Conservation (phyloP, 2,113 vertebrate species). For the Notothenia coriiceps region DNA sequence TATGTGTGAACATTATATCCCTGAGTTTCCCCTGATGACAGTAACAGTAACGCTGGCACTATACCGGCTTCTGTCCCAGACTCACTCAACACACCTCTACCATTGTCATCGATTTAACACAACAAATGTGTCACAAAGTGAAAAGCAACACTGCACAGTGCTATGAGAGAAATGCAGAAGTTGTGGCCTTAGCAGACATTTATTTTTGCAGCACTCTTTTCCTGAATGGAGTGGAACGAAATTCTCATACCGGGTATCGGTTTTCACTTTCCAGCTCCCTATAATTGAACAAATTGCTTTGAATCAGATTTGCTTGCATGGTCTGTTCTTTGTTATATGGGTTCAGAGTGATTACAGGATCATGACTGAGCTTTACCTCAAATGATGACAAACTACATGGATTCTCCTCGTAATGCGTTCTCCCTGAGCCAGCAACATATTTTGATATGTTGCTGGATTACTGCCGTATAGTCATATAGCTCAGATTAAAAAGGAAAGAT, state of each 20-base stretch:
- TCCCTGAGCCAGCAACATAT: conserved; percentile 24
- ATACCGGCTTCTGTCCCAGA: not conserved
- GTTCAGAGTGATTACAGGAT: conserved; percentile 71
- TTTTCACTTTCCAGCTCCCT: conserved; percentile 77
- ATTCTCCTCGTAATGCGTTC: conserved; percentile 54
- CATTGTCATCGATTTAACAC: not conserved
- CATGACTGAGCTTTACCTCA: conserved; percentile 63
- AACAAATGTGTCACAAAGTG: conserved; percentile 20
- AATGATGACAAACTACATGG: conserved; percentile 75
- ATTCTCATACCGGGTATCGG: conserved; percentile 71
- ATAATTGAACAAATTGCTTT: conserved; percentile 82
- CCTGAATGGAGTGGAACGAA: conserved; percentile 69
- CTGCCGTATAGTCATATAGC: conserved; percentile 3
- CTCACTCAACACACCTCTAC: not conserved
- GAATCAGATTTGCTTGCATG: conserved; percentile 76
- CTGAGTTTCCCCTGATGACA: not conserved
- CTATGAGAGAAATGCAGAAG: conserved; percentile 12
- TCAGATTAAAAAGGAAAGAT: conserved; percentile 24
- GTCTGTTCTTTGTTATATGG: conserved; percentile 76
- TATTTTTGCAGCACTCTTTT: conserved; percentile 68
- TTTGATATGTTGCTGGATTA: conserved; percentile 32
- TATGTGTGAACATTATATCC: conserved; percentile 51
- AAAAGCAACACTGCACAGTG: not conserved
- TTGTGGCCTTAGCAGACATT: conserved; percentile 7
- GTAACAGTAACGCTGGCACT: not conserved